Percentiles rank a stretch among this genome's conserved stretches.
phyloP scores from a whole-genome alignment of 1,140 invertebrate species.

The Tenebrio molitor region DNA sequence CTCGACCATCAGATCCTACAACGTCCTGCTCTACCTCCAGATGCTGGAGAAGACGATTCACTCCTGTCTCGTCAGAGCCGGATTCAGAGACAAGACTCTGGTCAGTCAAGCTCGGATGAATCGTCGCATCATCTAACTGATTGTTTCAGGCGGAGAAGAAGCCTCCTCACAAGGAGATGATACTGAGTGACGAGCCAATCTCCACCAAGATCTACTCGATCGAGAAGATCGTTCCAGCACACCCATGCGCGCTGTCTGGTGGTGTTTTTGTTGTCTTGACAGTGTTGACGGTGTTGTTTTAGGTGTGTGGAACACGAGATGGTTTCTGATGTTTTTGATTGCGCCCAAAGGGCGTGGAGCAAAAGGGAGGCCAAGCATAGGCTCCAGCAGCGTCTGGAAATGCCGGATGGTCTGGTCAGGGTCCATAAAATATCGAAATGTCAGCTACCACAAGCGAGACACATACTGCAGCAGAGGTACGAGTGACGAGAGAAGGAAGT shows the following conservation, averaged over 20 bases:
- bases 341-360: slow-evolving; percentile 65
- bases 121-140: no score
- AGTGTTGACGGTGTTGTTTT: slow-evolving; percentile 1
- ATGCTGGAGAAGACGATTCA: slow-evolving; percentile 74
- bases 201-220: slow-evolving; percentile 39
- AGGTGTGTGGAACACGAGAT: slow-evolving; percentile 71
- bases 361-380: slow-evolving; percentile 65
- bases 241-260: slow-evolving; percentile 59
- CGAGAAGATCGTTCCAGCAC: slow-evolving; percentile 55
- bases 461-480: slow-evolving; percentile 70
- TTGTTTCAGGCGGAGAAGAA: slow-evolving; percentile 16
- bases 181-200: background rate
- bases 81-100: slow-evolving; percentile 62
- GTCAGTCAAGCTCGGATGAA: slow-evolving; percentile 8
- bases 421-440: slow-evolving; percentile 71
- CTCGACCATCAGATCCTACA: slow-evolving; percentile 75
- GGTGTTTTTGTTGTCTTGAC: background rate
- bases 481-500: slow-evolving; percentile 60
- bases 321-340: slow-evolving; percentile 69
- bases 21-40: slow-evolving; percentile 80
- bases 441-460: slow-evolving; percentile 69
- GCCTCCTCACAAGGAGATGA: background rate
- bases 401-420: slow-evolving; percentile 65
- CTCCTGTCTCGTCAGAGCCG: slow-evolving; percentile 71
- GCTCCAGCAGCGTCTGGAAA: slow-evolving; percentile 61